A percentile compares a stretch with the other conserved stretches of the same genome.
Evolutionary conservation across 2,888 invertebrate species (phyloP).

Genomic region (Pseudanteris insignis): DNA sequence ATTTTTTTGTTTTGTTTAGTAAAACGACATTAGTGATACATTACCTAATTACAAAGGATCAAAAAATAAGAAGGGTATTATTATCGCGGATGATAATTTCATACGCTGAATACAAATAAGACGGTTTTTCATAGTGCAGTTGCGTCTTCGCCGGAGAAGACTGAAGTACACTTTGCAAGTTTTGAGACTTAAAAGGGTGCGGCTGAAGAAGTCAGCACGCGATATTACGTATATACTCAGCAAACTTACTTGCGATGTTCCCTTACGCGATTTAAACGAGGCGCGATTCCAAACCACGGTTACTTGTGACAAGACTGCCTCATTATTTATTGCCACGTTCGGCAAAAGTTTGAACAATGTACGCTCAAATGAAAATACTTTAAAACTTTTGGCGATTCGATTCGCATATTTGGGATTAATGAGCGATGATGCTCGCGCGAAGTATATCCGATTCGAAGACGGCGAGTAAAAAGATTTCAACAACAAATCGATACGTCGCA

Average conservation of each 20-base stretch:
- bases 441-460: not conserved
- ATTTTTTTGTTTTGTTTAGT: too few species aligned
- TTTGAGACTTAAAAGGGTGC: conserved; percentile 28
- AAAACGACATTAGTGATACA: too few species aligned
- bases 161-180: conserved; percentile 30
- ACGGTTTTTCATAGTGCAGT: too few species aligned
- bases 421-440: not conserved
- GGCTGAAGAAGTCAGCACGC: conserved; percentile 31
- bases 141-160: too few species aligned
- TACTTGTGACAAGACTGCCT: conserved; percentile 17
- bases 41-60: too few species aligned
- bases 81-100: too few species aligned
- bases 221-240: conserved; percentile 34
- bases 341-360: conserved; percentile 11
- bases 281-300: conserved; percentile 6
- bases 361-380: conserved; percentile 6
- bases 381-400: not conserved
- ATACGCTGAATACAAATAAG: too few species aligned
- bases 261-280: conserved; percentile 15
- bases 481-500: too few species aligned
- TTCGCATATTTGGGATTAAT: conserved; percentile 10
- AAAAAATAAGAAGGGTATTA: too few species aligned
- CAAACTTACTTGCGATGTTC: conserved; percentile 23
- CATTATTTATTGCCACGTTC: conserved; percentile 17
- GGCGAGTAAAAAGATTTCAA: too few species aligned